Evolutionary conservation across 2,113 vertebrate genomes (phyloP), one percentile per base, ranked within the genome.

Genomic region (Gopherus flavomarginatus): DNA sequence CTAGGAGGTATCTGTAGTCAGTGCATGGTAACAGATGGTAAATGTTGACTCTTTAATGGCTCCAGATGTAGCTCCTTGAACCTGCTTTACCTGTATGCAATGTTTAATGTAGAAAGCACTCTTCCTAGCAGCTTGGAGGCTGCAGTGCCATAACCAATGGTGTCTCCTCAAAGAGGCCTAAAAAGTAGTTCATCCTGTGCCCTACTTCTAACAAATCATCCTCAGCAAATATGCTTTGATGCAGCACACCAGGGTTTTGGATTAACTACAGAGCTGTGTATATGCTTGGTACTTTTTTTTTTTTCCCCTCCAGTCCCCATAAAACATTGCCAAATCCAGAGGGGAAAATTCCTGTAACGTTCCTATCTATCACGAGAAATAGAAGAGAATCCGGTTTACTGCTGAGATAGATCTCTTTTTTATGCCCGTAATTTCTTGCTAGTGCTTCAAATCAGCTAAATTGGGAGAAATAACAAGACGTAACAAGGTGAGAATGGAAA

Each of bases 251-350:
- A 85, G 27, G 78, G 24, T 38, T 27, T 65, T 3, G 21, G n/a
- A n/a, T 86, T 88, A 65, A 72, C 83, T 35, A 47, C 77, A 27
- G 83, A 47, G 19, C 17, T 93, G 8, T 75, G 29, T 38, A 16
- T 35, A 75, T 7, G 52, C 5, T 86, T 89, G 49, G 3, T 86
- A 24, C 0, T 10, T 16, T 4, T 42, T 5, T 42, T 5, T 2
- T 38, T 59, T 77, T 12, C 31, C 22, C 22, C 65, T 38, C 22
- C 19, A 72, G 19, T 38, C n/a, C 31, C 8, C 10, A 42, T 80
- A 92, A 65, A 3, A 0, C 1, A 11, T 5, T 86, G 38, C 4
- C 44, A 88, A 82, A 85, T 75, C 7, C n/a, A 83, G n/a, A 54
- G 14, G 82, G 17, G 2, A 80, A 62, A 92, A 80, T 12, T 54